Evolutionary conservation across 2,797 vertebrate species (phyloP).

Genomic region (Ficedula albicollis): DNA sequence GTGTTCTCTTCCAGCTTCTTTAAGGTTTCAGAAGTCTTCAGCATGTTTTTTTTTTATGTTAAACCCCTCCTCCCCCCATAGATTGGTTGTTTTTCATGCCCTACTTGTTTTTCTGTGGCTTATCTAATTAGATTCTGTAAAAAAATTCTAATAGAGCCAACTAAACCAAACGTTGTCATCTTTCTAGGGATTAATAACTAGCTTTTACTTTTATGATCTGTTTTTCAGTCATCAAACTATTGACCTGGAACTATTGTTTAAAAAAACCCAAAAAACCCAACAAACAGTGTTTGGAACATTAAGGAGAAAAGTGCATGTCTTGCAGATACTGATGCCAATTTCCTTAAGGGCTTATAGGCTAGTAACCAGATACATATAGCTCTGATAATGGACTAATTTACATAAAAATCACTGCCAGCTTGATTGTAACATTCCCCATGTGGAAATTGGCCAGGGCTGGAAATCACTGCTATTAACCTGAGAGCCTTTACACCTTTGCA

Average conservation of each 20-base stretch:
- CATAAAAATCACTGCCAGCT: background rate
- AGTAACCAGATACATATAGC: background rate
- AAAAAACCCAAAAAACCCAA: background rate
- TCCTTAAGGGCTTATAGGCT: background rate
- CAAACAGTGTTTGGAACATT: background rate
- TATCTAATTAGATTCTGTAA: background rate
- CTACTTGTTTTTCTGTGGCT: background rate
- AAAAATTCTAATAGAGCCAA: background rate
- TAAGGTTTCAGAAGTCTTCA: background rate
- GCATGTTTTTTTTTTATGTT: background rate
- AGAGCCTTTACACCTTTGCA: background rate
- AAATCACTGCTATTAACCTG: background rate
- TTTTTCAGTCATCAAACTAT: background rate
- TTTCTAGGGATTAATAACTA: background rate
- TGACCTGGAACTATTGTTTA: background rate
- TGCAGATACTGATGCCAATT: background rate
- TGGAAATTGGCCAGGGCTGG: background rate
- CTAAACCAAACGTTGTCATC: background rate
- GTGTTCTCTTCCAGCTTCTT: background rate
- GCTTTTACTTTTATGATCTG: background rate
- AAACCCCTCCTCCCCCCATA: accelerated
- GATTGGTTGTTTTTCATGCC: background rate
- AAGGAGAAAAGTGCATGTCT: background rate
- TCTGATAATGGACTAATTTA: background rate
- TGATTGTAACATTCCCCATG: background rate